Evolutionary conservation across 2,888 invertebrate genomes (phyloP).

Genomic region (Eristalis intricaria): DNA sequence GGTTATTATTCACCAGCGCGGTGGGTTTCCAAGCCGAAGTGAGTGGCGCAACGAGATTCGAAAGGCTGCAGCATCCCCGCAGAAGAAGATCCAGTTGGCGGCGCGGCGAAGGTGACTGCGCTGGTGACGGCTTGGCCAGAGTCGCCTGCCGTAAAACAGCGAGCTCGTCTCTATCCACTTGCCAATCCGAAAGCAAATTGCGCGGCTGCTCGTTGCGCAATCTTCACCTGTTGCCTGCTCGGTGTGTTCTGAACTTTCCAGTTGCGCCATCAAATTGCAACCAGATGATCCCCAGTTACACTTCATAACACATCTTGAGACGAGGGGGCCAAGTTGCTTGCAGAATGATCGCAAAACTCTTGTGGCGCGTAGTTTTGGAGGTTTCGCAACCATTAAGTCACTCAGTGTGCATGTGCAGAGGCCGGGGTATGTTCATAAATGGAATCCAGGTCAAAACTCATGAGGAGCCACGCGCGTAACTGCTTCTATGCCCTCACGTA

Average conservation of each 20-base stretch:
- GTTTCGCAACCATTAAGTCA: slow-evolving; percentile 34
- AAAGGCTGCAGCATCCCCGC: slow-evolving; percentile 50
- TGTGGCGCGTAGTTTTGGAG: slow-evolving; percentile 19
- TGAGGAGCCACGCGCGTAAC: slow-evolving; percentile 18
- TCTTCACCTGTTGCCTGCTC: slow-evolving; percentile 1
- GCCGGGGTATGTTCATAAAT: slow-evolving; percentile 29
- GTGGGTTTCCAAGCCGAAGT: slow-evolving; percentile 9
- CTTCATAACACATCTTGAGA: too few relatives aligned
- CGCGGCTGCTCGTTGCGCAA: slow-evolving; percentile 31
- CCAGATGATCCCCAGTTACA: background rate
- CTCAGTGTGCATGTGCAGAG: slow-evolving; percentile 18
- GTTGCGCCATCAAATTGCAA: slow-evolving; percentile 1
- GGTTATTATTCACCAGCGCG: slow-evolving; percentile 29
- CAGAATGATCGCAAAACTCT: slow-evolving; percentile 50
- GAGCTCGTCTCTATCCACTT: slow-evolving; percentile 17
- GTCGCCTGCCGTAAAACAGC: slow-evolving; percentile 37
- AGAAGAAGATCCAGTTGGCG: slow-evolving; percentile 51
- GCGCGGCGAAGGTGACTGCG: slow-evolving; percentile 8
- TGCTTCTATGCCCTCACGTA: slow-evolving; percentile 47
- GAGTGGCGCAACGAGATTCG: slow-evolving; percentile 47
- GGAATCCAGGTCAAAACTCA: slow-evolving; percentile 61
- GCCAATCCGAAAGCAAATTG: slow-evolving; percentile 45
- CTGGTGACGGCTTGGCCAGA: slow-evolving; percentile 47
- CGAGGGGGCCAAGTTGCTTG: slow-evolving; percentile 10
- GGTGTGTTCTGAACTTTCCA: slow-evolving; percentile 48